Conservation (phyloP, 2,113 vertebrate species). For the Astatoreochromis straeleni region DNA sequence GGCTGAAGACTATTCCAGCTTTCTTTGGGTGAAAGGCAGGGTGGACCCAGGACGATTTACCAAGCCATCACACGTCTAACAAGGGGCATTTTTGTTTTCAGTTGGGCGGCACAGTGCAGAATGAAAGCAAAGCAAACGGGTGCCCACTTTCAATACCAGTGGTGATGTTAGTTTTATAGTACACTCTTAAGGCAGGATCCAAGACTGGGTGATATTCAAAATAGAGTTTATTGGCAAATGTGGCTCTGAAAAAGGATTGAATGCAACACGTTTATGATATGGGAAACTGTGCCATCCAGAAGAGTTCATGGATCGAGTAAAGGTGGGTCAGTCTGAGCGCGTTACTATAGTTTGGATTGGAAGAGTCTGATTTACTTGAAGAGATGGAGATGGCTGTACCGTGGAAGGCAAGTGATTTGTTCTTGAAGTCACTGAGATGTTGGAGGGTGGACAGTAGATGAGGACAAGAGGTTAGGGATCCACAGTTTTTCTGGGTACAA, state of each 20-base stretch:
- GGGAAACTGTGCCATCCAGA: not conserved
- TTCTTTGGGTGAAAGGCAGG: not conserved
- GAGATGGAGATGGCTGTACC: not conserved
- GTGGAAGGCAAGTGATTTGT: not conserved
- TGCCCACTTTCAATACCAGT: not conserved
- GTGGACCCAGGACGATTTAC: not conserved
- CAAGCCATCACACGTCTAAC: not conserved
- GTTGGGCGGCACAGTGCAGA: not conserved
- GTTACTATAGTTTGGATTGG: not conserved
- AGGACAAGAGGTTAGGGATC: not conserved
- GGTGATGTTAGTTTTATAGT: not conserved
- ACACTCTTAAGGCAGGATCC: not conserved
- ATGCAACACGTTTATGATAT: not conserved
- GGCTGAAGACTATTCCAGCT: not conserved
- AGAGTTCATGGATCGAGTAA: not conserved
- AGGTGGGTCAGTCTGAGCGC: not conserved
- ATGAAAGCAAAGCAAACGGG: not conserved
- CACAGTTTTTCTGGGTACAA: not conserved
- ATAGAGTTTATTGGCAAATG: not conserved
- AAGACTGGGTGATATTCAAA: not conserved
- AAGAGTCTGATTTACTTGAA: not conserved
- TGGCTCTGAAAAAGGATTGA: not conserved
- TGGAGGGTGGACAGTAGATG: not conserved
- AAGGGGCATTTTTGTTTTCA: not conserved
- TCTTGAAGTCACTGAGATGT: not conserved